phyloP scores from a whole-genome alignment of 2,113 vertebrate species.

The Echinops telfairi region DNA sequence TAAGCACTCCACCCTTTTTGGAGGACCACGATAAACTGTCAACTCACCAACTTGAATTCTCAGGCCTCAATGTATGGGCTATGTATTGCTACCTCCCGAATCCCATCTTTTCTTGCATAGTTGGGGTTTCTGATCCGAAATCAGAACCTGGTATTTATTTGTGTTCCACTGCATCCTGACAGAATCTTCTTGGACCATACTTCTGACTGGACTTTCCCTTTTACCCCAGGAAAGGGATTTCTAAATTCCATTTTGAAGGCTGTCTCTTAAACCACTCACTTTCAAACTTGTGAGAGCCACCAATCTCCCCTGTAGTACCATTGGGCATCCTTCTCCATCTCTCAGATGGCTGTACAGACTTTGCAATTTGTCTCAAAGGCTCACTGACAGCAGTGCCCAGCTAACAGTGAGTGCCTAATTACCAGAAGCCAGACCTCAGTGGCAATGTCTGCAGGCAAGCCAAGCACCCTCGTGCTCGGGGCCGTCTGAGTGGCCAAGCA shows the following conservation, averaged over 20 bases:
- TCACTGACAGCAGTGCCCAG: conserved; percentile 55
- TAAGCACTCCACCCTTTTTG: not conserved
- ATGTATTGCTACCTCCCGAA: not conserved
- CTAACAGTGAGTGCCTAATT: conserved; percentile 75
- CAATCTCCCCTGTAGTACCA: conserved; percentile 78
- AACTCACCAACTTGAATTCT: not conserved
- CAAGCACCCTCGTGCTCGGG: conserved; percentile 56
- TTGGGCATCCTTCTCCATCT: conserved; percentile 68
- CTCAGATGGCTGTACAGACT: conserved; percentile 75
- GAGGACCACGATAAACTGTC: not conserved
- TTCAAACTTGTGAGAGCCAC: conserved; percentile 73
- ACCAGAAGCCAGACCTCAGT: conserved; percentile 69
- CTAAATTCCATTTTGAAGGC: conserved; percentile 58
- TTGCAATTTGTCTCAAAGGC: conserved; percentile 80
- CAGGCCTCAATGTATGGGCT: not conserved
- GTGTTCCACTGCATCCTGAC: not conserved
- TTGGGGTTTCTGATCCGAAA: conserved; percentile 38
- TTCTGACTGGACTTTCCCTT: conserved; percentile 62
- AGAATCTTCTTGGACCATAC: conserved; percentile 30
- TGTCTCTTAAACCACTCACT: conserved; percentile 65
- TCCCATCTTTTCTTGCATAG: not conserved
- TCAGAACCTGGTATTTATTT: conserved; percentile 28
- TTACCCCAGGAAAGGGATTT: conserved; percentile 37
- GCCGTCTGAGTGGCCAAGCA: conserved; percentile 42
- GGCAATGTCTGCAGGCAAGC: conserved; percentile 53